Conservation (phyloP, 2,888 invertebrate species). For the Drosophila borealis region DNA sequence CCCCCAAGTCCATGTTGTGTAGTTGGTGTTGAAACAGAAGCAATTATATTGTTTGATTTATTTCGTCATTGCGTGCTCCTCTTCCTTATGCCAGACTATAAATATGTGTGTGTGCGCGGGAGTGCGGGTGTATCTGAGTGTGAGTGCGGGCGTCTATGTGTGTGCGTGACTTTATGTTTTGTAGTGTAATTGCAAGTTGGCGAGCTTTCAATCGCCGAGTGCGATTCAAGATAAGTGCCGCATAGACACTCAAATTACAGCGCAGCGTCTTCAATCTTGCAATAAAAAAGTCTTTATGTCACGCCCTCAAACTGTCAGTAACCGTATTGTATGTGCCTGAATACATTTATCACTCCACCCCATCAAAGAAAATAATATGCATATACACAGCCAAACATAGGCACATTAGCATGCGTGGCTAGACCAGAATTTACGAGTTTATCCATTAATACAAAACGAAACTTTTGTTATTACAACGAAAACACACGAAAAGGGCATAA, state of each 20-base stretch:
- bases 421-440: conserved; percentile 55
- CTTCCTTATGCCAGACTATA: conserved; percentile 18
- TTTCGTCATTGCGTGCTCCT: conserved; percentile 72
- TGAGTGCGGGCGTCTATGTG: conserved; percentile 29
- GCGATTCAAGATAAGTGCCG: conserved; percentile 64
- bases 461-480: conserved; percentile 69
- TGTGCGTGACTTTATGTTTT: conserved; percentile 54
- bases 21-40: conserved; percentile 72
- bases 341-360: conserved; percentile 16
- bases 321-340: conserved; percentile 13
- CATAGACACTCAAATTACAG: conserved; percentile 74
- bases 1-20: conserved; percentile 51
- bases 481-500: conserved; percentile 60
- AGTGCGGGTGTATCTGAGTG: neutral
- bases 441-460: conserved; percentile 52
- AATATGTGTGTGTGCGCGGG: neutral
- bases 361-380: conserved; percentile 15
- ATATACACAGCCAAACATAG: neutral
- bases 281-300: conserved; percentile 63
- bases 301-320: conserved; percentile 55
- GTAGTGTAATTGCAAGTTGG: conserved; percentile 71
- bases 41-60: conserved; percentile 79
- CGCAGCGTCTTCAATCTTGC: conserved; percentile 54
- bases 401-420: conserved; percentile 36
- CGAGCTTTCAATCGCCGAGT: conserved; percentile 50